Evolutionary conservation across 2,113 vertebrate genomes (phyloP).

Genomic region (Capricornis sumatraensis): DNA sequence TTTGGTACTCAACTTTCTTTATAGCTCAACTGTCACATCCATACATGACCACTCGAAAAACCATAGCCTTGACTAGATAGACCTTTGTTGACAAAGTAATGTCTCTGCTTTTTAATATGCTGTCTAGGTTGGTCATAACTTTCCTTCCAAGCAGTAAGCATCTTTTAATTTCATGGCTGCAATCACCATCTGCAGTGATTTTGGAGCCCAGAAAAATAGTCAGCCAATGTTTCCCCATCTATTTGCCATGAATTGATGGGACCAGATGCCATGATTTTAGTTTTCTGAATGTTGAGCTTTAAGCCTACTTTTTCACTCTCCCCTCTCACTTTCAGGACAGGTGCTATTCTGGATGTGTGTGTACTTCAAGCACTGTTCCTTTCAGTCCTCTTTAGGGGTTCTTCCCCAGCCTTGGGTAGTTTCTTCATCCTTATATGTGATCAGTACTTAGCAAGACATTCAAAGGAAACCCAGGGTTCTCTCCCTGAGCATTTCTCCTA

Average conservation of each 20-base stretch:
- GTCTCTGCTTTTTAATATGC: neutral
- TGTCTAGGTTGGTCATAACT: neutral
- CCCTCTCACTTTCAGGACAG: neutral
- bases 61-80: neutral
- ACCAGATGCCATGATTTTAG: neutral
- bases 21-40: neutral
- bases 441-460: neutral
- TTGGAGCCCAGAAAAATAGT: no score
- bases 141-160: neutral
- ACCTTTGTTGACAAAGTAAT: neutral
- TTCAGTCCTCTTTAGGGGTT: neutral
- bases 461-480: no score
- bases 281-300: neutral
- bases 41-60: neutral
- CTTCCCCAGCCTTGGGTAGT: neutral
- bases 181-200: neutral
- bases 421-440: neutral
- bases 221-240: neutral
- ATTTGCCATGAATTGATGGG: neutral
- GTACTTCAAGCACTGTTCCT: neutral
- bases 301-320: neutral
- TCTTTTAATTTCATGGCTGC: neutral
- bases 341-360: neutral
- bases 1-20: neutral
- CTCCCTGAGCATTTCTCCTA: neutral